These are phyloP conservation scores for Mareca penelope DNA, from an alignment of 2,797 vertebrate species.

Conservation along the genomic window DNA sequence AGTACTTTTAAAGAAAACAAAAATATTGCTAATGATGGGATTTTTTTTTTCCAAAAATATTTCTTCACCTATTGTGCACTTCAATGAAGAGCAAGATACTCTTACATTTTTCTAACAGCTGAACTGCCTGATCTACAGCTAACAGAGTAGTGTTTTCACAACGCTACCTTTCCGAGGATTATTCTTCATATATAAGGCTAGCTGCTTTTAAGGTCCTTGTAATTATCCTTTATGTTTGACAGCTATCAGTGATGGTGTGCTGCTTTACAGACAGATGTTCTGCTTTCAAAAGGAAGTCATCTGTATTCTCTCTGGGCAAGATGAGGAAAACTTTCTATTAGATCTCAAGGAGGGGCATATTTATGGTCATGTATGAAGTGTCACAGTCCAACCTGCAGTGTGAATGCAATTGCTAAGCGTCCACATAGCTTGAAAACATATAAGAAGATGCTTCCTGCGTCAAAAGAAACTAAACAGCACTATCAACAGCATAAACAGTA, in stretches of 20 bases:
- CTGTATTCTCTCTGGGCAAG: conserved; percentile 19
- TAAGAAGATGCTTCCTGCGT: conserved; percentile 48
- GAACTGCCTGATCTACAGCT: conserved; percentile 47
- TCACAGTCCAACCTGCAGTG: conserved; percentile 62
- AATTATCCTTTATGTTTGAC: conserved; percentile 3
- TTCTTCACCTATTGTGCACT: neutral
- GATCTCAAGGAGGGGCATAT: conserved; percentile 34
- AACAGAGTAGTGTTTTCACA: conserved; percentile 38
- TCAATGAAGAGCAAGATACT: conserved; percentile 34
- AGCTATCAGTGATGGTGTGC: conserved; percentile 57
- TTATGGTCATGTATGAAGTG: conserved; percentile 73
- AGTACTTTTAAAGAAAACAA: conserved; percentile 30
- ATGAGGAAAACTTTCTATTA: conserved; percentile 24
- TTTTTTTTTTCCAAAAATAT: neutral
- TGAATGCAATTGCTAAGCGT: conserved; percentile 67
- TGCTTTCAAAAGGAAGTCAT: conserved; percentile 61
- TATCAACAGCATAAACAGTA: conserved; percentile 57
- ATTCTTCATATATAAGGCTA: neutral
- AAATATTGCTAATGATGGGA: neutral
- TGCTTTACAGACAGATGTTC: conserved; percentile 53
- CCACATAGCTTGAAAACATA: conserved; percentile 47
- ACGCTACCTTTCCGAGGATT: conserved; percentile 22
- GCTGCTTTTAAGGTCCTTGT: conserved; percentile 23
- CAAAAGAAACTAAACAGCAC: conserved; percentile 56
- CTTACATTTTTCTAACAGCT: conserved; percentile 36